A percentile compares a stretch with the other conserved stretches of the same genome.
Evolutionary conservation across 2,888 invertebrate species (phyloP).

Genomic region (Andrena bicolor): DNA sequence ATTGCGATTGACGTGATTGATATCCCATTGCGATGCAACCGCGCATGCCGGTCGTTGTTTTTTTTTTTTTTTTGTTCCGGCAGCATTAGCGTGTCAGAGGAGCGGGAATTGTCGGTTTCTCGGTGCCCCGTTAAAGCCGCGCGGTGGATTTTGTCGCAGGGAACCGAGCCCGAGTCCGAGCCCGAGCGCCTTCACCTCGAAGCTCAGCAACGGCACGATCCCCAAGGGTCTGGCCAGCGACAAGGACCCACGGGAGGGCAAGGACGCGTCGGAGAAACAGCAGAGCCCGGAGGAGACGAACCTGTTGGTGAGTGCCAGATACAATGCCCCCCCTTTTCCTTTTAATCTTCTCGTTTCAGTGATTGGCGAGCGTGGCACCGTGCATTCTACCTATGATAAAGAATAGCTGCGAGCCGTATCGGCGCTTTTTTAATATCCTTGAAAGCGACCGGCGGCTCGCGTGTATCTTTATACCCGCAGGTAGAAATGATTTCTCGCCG

Average conservation of each 20-base stretch:
- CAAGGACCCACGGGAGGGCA: slow-evolving; percentile 67
- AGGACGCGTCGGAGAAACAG: slow-evolving; percentile 79
- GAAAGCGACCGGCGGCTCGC: slow-evolving; percentile 27
- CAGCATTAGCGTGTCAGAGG: slow-evolving; percentile 13
- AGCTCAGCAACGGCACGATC: slow-evolving; percentile 83
- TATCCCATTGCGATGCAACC: slow-evolving; percentile 52
- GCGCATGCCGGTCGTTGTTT: slow-evolving; percentile 46
- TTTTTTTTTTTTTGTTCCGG: slow-evolving; percentile 43
- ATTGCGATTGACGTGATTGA: slow-evolving; percentile 70
- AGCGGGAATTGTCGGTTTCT: neutral
- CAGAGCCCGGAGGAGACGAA: slow-evolving; percentile 81
- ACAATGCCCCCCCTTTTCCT: neutral
- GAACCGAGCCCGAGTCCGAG: slow-evolving; percentile 65
- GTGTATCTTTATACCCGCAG: slow-evolving; percentile 17
- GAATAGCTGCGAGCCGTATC: neutral
- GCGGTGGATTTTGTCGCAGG: slow-evolving; percentile 40
- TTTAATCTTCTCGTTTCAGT: neutral
- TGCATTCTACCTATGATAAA: neutral
- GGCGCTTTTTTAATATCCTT: slow-evolving; percentile 46
- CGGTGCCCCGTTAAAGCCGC: neutral
- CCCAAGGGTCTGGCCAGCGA: slow-evolving; percentile 77
- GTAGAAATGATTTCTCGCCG: slow-evolving; percentile 49
- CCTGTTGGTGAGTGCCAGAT: slow-evolving; percentile 75
- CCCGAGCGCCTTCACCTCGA: slow-evolving; percentile 73
- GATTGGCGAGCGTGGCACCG: neutral